Evolutionary conservation across 1,140 invertebrate genomes (phyloP).

Genomic region (Ooceraea biroi): DNA sequence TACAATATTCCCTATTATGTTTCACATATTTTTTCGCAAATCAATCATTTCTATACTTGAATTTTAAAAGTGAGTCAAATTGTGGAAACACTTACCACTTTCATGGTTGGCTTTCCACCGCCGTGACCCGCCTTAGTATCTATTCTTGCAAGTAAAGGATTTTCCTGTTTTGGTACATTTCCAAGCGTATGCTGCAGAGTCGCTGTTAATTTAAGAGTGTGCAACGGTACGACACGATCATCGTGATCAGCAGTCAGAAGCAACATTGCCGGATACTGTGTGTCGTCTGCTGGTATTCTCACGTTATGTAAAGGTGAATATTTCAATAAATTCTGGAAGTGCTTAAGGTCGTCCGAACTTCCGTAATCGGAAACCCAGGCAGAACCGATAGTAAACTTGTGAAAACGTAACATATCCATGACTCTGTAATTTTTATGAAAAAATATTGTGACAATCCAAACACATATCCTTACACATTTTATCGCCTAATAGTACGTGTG

Average conservation of each 20-base stretch:
- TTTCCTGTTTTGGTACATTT: constrained; percentile 89
- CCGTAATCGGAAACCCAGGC: constrained; percentile 99
- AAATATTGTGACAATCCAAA: too few relatives aligned
- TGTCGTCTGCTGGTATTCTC: constrained; percentile 87
- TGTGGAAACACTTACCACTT: constrained; percentile 89
- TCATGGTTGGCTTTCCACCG: constrained; percentile 97
- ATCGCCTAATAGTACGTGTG: too few relatives aligned
- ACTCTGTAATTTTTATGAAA: constrained; percentile 89
- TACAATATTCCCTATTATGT: constrained; percentile 68
- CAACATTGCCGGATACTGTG: constrained; percentile 96
- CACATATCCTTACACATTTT: too few relatives aligned
- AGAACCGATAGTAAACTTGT: constrained; percentile 99
- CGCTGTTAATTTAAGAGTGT: constrained; percentile 98
- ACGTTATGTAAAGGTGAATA: constrained; percentile 99
- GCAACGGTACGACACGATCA: constrained; percentile 98
- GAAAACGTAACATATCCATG: constrained; percentile 98
- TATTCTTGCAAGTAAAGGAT: constrained; percentile 95
- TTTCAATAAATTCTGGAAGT: constrained; percentile 96
- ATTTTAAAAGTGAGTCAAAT: constrained; percentile 48
- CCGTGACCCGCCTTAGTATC: constrained; percentile 99
- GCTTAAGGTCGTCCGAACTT: constrained; percentile 94
- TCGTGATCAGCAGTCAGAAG: constrained; percentile 99
- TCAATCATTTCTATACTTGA: constrained; percentile 33
- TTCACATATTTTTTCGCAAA: constrained; percentile 41
- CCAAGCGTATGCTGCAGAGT: constrained; percentile 93